Conservation (phyloP, 2,797 vertebrate species). For the Sebastes diploproa region DNA sequence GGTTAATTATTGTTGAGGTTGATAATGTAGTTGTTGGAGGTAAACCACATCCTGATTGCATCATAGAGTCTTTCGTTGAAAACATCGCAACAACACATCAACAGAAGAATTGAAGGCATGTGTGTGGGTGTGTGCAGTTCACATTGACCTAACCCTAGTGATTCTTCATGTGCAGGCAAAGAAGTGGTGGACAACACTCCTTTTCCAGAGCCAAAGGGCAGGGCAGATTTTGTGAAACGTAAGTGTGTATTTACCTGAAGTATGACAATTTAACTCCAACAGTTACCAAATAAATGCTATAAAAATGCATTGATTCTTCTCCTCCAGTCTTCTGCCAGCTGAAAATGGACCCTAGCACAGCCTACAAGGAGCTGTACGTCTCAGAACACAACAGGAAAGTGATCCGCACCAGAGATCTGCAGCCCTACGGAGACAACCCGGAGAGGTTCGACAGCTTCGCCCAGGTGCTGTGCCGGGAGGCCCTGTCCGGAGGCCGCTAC, state of each 20-base stretch:
- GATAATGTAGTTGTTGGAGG: background rate
- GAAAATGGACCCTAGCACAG: conserved; percentile 79
- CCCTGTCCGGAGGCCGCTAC: conserved; percentile 80
- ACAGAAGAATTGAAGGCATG: conserved; percentile 33
- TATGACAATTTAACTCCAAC: background rate
- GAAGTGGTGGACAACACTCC: conserved; percentile 79
- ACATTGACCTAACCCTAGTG: conserved; percentile 12
- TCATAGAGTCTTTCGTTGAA: background rate
- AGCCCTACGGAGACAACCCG: conserved; percentile 77
- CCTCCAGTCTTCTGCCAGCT: conserved; percentile 83
- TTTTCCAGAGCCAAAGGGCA: conserved; percentile 77
- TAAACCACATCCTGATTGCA: background rate
- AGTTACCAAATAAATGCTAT: background rate
- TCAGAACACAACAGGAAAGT: conserved; percentile 83
- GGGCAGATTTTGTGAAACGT: conserved; percentile 84
- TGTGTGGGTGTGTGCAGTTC: conserved; percentile 22
- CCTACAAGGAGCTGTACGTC: conserved; percentile 85
- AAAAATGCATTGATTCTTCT: background rate
- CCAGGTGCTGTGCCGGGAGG: conserved; percentile 84
- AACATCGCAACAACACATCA: background rate
- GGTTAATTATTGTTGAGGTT: conserved; percentile 42
- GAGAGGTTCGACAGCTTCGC: conserved; percentile 86
- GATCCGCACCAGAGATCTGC: conserved; percentile 81
- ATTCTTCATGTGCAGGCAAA: conserved; percentile 71
- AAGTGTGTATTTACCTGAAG: conserved; percentile 40